A percentile compares a stretch with the other conserved stretches of the same genome.
phyloP scores from a whole-genome alignment of 30 jellyfish, hydroid and myxozoan species.

The Hydractinia symbiolongicarpus region DNA sequence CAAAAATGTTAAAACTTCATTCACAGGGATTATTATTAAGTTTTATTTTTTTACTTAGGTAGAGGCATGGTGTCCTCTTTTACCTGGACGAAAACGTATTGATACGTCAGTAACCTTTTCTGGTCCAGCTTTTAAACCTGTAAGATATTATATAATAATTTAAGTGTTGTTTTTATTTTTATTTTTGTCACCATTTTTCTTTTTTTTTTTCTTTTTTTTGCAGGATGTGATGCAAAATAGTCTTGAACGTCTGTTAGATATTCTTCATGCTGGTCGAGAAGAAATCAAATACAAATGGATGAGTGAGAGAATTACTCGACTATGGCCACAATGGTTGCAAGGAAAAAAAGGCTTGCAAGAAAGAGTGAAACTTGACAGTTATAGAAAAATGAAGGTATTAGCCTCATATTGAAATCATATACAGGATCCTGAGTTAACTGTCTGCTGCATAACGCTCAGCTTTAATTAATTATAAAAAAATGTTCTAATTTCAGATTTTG shows the following conservation, averaged over 20 bases:
- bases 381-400: constrained; percentile 52
- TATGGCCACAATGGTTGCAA: constrained; percentile 65
- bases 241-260: constrained; percentile 36
- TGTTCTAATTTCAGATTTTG: constrained; percentile 45
- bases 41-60: constrained; percentile 37
- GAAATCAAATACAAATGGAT: constrained; percentile 48
- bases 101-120: constrained; percentile 12
- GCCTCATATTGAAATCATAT: background rate
- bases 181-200: no score
- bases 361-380: constrained; percentile 39
- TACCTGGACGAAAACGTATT: constrained; percentile 53
- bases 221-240: constrained; percentile 46
- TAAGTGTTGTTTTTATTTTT: background rate
- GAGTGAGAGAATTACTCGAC: constrained; percentile 37
- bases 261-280: constrained; percentile 28
- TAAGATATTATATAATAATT: constrained; percentile 22
- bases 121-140: constrained; percentile 49
- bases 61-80: constrained; percentile 84
- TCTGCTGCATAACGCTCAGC: background rate
- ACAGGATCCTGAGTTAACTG: background rate
- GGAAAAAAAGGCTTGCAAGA: constrained; percentile 38
- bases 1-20: background rate
- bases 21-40: background rate
- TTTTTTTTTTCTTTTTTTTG: background rate
- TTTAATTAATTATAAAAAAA: background rate